Percentiles rank a stretch among this genome's conserved stretches.
Evolutionary conservation across 2,113 vertebrate species (phyloP).

Genomic region (Thryonomys swinderianus): DNA sequence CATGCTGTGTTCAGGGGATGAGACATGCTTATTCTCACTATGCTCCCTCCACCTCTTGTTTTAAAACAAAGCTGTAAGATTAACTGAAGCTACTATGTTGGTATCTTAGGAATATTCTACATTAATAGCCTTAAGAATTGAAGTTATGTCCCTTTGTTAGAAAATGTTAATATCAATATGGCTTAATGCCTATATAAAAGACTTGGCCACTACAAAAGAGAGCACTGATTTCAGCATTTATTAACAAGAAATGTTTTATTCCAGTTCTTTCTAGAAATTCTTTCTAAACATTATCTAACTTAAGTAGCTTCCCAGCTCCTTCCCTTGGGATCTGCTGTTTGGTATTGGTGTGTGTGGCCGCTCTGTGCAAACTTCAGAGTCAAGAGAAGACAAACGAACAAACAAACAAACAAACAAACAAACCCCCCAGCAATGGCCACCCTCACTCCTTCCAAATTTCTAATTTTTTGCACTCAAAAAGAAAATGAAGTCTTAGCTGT

Average conservation of each 20-base stretch:
- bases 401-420: not conserved
- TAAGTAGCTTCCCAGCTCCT: not conserved
- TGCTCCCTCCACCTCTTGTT: not conserved
- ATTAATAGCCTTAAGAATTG: not conserved
- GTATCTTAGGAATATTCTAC: not conserved
- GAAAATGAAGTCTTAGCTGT: not conserved
- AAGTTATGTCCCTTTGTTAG: conserved; percentile 12
- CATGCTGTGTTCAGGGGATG: not conserved
- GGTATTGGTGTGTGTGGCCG: not conserved
- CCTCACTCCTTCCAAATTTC: conserved; percentile 5
- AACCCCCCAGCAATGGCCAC: not conserved
- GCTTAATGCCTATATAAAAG: conserved; percentile 39
- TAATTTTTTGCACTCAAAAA: conserved; percentile 42
- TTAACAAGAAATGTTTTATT: conserved; percentile 43
- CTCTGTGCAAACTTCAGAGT: conserved; percentile 55
- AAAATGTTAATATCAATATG: conserved; percentile 1
- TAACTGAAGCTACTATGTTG: not conserved
- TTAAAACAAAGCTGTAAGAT: not conserved
- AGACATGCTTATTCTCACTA: not conserved
- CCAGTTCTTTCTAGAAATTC: conserved; percentile 35
- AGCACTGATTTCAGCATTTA: conserved; percentile 18
- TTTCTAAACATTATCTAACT: conserved; percentile 9
- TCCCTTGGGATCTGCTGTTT: not conserved
- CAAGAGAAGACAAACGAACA: conserved; percentile 24
- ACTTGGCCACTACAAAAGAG: conserved; percentile 40